Evolutionary conservation across 1,140 invertebrate species (phyloP).

Genomic region (Oscheius sp.): DNA sequence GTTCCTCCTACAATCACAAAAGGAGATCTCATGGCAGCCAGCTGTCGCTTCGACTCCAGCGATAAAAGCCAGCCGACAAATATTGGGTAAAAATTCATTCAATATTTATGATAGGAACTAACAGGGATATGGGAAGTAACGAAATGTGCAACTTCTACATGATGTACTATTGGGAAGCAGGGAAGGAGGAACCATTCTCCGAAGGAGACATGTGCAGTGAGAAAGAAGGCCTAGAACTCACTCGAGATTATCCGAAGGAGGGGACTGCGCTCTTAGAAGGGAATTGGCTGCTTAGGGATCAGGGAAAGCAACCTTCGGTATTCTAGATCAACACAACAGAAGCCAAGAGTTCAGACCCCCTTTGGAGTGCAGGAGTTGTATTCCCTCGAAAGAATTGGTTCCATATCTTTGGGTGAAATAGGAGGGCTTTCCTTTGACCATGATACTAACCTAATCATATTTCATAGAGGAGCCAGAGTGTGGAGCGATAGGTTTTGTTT

Average conservation of each 20-base stretch:
- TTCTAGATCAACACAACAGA: too few species aligned
- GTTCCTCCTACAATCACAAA: neutral
- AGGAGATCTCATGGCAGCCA: neutral
- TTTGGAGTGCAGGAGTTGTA: neutral
- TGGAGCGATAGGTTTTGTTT: neutral
- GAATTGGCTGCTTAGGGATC: neutral
- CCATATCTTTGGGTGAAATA: neutral
- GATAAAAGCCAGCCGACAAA: neutral
- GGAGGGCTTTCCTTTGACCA: neutral
- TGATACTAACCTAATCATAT: neutral
- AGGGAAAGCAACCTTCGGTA: too few species aligned
- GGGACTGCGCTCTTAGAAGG: neutral
- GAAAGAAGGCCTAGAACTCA: neutral
- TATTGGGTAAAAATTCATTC: neutral
- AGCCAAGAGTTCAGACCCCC: neutral
- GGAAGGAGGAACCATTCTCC: neutral
- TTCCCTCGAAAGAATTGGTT: neutral
- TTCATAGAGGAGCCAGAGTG: neutral
- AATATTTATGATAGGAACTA: neutral
- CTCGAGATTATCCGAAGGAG: neutral
- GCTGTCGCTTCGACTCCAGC: neutral
- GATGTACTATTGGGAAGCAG: neutral
- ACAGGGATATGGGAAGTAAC: neutral
- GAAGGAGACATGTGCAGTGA: neutral
- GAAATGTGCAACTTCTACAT: conserved; percentile 1